phyloP scores from a whole-genome alignment of 2,888 invertebrate species.

The Alentia gelatinosa region DNA sequence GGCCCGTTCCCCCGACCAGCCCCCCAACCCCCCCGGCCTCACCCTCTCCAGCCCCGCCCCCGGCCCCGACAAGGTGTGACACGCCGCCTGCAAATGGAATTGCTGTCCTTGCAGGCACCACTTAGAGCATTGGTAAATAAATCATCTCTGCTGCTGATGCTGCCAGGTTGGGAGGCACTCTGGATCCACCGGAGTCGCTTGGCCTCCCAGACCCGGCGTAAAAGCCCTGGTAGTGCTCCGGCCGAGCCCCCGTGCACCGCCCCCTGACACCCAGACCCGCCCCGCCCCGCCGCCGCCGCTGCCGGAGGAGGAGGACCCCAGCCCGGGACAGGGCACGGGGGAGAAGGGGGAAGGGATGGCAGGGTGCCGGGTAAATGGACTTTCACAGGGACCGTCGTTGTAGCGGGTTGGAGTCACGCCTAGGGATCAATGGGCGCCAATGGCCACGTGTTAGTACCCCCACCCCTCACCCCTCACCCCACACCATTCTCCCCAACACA shows the following conservation, averaged over 20 bases:
- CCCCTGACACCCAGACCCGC: neutral
- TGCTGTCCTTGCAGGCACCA: constrained; percentile 29
- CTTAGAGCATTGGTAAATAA: constrained; percentile 52
- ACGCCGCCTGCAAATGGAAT: constrained; percentile 38
- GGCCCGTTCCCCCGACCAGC: neutral
- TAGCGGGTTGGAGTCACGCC: neutral
- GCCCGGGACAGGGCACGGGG: neutral
- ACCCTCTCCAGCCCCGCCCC: neutral
- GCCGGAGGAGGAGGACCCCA: too few species aligned
- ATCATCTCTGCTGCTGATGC: constrained; percentile 33
- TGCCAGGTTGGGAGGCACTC: neutral
- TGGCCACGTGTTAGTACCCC: neutral
- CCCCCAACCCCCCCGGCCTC: neutral
- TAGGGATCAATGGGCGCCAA: neutral
- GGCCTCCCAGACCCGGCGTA: constrained; percentile 23
- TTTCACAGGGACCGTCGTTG: neutral
- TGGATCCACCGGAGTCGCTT: neutral
- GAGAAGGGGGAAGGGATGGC: neutral
- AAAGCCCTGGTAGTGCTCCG: neutral
- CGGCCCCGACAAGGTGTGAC: constrained; percentile 33
- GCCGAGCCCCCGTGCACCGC: neutral
- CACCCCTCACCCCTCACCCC: neutral
- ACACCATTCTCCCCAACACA: neutral
- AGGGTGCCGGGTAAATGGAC: neutral
- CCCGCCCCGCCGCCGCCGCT: neutral